phyloP scores from a whole-genome alignment of 2,113 vertebrate genomes.

The Podarcis raffonei region DNA sequence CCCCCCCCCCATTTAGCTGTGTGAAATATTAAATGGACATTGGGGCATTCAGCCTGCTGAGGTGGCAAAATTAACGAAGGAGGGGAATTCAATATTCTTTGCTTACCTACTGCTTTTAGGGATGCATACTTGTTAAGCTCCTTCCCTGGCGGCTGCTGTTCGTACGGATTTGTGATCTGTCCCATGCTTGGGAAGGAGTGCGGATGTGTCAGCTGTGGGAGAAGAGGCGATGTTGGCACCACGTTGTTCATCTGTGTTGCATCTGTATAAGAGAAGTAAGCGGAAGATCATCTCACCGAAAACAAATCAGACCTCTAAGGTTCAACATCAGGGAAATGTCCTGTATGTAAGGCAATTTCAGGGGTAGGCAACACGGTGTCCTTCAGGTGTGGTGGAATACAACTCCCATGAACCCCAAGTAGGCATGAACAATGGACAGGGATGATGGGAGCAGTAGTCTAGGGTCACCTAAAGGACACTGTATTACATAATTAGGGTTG shows the following conservation, averaged over 20 bases:
- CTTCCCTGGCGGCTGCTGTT: conserved; percentile 90
- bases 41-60: too few relatives aligned
- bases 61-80: not conserved
- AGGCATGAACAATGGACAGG: too few relatives aligned
- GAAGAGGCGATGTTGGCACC: conserved; percentile 81
- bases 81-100: not conserved
- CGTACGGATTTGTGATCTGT: conserved; percentile 93
- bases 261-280: conserved; percentile 77
- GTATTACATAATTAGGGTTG: too few relatives aligned
- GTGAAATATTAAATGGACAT: not conserved
- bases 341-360: too few relatives aligned
- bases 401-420: too few relatives aligned
- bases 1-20: not conserved
- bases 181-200: conserved; percentile 90
- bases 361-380: too few relatives aligned
- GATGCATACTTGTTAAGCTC: conserved; percentile 97
- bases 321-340: too few relatives aligned
- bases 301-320: not conserved
- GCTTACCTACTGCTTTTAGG: conserved; percentile 96
- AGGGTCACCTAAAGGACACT: too few relatives aligned
- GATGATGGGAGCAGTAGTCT: too few relatives aligned
- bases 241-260: conserved; percentile 90
- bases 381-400: too few relatives aligned
- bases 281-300: not conserved
- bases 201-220: conserved; percentile 88